Conservation (phyloP, 2,888 invertebrate genomes). For the Xestobium rufovillosum region DNA sequence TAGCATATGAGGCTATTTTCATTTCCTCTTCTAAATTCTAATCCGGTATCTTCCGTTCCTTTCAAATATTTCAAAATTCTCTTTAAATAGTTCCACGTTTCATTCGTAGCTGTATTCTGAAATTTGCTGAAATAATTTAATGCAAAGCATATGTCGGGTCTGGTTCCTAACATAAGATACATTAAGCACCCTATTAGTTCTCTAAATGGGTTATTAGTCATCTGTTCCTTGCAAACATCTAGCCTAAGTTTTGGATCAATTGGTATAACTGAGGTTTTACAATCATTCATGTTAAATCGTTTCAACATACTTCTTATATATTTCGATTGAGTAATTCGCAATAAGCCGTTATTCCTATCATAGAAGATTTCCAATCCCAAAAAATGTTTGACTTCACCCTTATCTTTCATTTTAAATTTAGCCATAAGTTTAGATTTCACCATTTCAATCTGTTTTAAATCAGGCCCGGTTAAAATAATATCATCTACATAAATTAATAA, state of each 20-base stretch:
- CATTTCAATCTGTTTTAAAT: conserved; percentile 6
- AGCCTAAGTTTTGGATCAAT: conserved; percentile 9
- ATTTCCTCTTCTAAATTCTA: background rate
- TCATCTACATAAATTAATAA: conserved; percentile 14
- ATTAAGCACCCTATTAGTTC: conserved; percentile 16
- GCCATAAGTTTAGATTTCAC: conserved; percentile 9
- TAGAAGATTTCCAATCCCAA: conserved; percentile 16
- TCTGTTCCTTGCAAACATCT: background rate
- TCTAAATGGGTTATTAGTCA: conserved; percentile 4
- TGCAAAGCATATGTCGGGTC: conserved; percentile 16
- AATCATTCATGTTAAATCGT: conserved; percentile 16
- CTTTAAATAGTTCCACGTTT: conserved; percentile 11
- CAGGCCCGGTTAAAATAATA: background rate
- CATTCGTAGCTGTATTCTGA: conserved; percentile 14
- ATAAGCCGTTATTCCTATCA: conserved; percentile 13
- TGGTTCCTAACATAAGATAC: conserved; percentile 17
- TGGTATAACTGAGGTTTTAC: conserved; percentile 10
- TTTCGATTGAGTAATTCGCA: conserved; percentile 10
- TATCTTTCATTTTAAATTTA: conserved; percentile 16
- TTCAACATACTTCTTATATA: conserved; percentile 14
- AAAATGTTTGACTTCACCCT: conserved; percentile 16
- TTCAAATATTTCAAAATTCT: conserved; percentile 15
- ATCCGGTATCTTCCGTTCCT: conserved; percentile 6
- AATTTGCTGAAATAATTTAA: conserved; percentile 16
- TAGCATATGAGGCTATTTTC: conserved; percentile 4